Evolutionary conservation across 2,113 vertebrate genomes (phyloP), one percentile per base, ranked within the genome.

Genomic region (Cynocephalus volans): DNA sequence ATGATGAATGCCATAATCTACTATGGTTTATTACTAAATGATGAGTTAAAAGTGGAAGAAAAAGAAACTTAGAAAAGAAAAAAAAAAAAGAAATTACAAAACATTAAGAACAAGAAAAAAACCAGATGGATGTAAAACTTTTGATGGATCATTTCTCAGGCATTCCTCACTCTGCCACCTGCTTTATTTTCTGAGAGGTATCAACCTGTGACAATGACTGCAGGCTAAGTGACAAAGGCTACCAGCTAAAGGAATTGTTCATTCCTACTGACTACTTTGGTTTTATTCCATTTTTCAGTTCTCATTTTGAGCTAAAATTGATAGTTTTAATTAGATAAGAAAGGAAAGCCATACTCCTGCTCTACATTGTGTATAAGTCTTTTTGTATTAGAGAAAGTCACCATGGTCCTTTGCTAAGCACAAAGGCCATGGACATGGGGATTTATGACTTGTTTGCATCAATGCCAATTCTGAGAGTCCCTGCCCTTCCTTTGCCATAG

Each of bases 271-370:
- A 58, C 21, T 21, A 18, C 69, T 95, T 93, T 88, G 81, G 54
- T 83, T 79, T 95, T n/a, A 82, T 56, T 93, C 21, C 60, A 77
- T 75, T 89, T 89, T 95, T 70, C 15, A 41, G 26, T 72, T 96
- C 83, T 95, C 31, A 75, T 86, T 94, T 92, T 94, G 45, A 83
- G 58, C 26, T 73, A 82, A 96, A 97, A 97, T 86, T n/a, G 83
- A 87, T 93, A 90, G 83, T 58, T 96, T 95, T 93, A 92, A 97
- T 97, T 96, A 97, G 97, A 76, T 80, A 50, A 77, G 65, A 89
- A 97, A 96, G 73, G 31, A 95, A 86, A 96, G 54, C 28, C 72
- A 80, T 81, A 36, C 12, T 85, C 96, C 54, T 96, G 4, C 19
- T 94, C 41, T 70, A 26, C 6, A 79, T 18, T 76, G 69, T 73